Conservation (phyloP, 2,797 vertebrate genomes). For the Gadopsis bispinosus region DNA sequence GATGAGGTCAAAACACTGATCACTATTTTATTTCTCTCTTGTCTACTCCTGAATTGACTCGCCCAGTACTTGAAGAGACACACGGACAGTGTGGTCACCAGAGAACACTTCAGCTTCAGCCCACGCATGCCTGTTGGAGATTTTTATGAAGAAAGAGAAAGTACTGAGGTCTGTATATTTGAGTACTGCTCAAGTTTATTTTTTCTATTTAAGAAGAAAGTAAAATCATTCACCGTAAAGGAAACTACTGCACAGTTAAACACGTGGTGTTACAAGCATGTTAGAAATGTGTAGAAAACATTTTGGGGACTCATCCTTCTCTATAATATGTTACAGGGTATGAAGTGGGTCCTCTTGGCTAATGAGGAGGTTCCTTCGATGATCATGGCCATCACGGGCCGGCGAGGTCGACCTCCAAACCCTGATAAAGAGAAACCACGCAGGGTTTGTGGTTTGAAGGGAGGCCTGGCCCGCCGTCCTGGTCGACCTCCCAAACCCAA, state of each 20-base stretch:
- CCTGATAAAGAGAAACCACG: constrained; percentile 88
- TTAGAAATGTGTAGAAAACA: background rate
- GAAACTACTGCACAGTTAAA: background rate
- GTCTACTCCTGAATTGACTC: background rate
- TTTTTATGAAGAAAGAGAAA: constrained; percentile 95
- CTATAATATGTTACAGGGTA: constrained; percentile 82
- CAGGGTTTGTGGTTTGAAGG: constrained; percentile 73
- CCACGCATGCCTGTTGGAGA: constrained; percentile 98
- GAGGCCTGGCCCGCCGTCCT: constrained; percentile 87
- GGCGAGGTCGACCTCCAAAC: constrained; percentile 94
- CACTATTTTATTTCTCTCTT: background rate
- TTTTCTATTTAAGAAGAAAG: background rate
- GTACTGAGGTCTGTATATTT: constrained; percentile 86
- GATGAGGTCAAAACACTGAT: background rate
- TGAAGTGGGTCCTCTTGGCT: constrained; percentile 91
- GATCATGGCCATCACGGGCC: constrained; percentile 97
- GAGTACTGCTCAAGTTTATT: background rate
- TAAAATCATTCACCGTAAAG: background rate
- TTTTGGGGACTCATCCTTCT: background rate
- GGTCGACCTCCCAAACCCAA: constrained; percentile 93
- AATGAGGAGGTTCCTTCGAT: constrained; percentile 95
- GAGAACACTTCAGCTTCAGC: constrained; percentile 99
- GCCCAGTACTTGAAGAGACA: constrained; percentile 93
- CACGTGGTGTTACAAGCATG: background rate
- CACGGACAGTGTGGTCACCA: constrained; percentile 87